These are phyloP conservation scores for Hypomesus transpacificus DNA, from an alignment of 2,113 vertebrate species.

Conservation along the genomic window DNA sequence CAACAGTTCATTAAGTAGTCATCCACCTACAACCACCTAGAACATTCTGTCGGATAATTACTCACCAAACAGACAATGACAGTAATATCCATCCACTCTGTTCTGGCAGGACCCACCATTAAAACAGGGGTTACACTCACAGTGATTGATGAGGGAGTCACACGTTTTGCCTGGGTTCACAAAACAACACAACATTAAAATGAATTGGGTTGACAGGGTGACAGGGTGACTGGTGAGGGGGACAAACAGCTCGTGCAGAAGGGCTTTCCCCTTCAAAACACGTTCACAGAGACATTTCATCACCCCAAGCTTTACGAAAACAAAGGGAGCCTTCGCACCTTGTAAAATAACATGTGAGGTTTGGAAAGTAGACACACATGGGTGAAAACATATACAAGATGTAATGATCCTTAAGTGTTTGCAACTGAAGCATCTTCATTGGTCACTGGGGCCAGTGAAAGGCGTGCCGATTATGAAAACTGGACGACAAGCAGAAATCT, in stretches of 20 bases:
- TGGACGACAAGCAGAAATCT: background rate
- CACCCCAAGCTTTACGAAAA: slow-evolving; percentile 42
- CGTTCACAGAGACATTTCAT: slow-evolving; percentile 48
- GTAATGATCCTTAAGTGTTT: slow-evolving; percentile 3
- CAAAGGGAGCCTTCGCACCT: background rate
- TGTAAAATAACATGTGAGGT: too few species aligned
- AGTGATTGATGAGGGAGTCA: slow-evolving; percentile 93
- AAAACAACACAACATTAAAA: slow-evolving; percentile 76
- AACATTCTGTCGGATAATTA: slow-evolving; percentile 36
- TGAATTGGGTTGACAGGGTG: slow-evolving; percentile 66
- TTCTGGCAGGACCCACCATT: slow-evolving; percentile 96
- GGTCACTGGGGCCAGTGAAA: too few species aligned
- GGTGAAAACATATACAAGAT: slow-evolving; percentile 11
- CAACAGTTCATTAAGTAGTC: background rate
- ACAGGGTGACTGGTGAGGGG: slow-evolving; percentile 31
- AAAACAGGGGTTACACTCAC: slow-evolving; percentile 97
- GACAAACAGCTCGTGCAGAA: slow-evolving; percentile 16
- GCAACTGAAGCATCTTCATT: too few species aligned
- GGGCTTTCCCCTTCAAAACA: slow-evolving; percentile 29
- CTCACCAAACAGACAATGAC: slow-evolving; percentile 97
- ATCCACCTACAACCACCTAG: background rate
- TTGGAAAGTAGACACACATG: too few species aligned
- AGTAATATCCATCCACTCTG: slow-evolving; percentile 89
- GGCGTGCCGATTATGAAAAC: too few species aligned
- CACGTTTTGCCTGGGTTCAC: slow-evolving; percentile 89